phyloP scores from a whole-genome alignment of 2,797 vertebrate species.

The Leucoraja ocellata region DNA sequence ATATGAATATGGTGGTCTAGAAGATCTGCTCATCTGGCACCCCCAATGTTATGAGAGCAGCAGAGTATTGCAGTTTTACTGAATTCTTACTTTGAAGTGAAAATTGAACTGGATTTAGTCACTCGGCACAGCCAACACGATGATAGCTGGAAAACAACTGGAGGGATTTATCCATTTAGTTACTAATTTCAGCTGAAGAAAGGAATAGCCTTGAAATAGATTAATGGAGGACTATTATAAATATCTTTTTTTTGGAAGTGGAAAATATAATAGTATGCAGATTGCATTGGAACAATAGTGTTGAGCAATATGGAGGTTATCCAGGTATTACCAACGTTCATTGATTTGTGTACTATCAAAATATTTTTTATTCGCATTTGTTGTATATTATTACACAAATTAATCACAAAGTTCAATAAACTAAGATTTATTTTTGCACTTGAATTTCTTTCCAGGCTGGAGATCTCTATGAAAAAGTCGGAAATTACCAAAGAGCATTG shows the following conservation, averaged over 20 bases:
- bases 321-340: not conserved
- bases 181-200: not conserved
- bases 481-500: constrained; percentile 73
- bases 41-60: no score
- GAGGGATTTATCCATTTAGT: not conserved
- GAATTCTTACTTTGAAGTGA: not conserved
- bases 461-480: constrained; percentile 80
- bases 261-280: not conserved
- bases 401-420: not conserved
- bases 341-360: no score
- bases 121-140: not conserved
- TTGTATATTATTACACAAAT: not conserved
- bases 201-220: not conserved
- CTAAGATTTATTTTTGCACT: not conserved
- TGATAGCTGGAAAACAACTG: not conserved
- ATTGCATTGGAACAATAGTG: not conserved
- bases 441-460: constrained; percentile 67
- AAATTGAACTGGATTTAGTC: not conserved
- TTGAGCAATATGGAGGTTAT: not conserved
- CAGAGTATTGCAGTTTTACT: no score
- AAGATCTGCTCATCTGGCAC: no score
- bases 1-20: no score
- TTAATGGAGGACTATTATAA: not conserved
- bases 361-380: not conserved
- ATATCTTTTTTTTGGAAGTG: not conserved